Evolutionary conservation across 2,113 vertebrate species (phyloP).

Genomic region (Empidonax traillii): DNA sequence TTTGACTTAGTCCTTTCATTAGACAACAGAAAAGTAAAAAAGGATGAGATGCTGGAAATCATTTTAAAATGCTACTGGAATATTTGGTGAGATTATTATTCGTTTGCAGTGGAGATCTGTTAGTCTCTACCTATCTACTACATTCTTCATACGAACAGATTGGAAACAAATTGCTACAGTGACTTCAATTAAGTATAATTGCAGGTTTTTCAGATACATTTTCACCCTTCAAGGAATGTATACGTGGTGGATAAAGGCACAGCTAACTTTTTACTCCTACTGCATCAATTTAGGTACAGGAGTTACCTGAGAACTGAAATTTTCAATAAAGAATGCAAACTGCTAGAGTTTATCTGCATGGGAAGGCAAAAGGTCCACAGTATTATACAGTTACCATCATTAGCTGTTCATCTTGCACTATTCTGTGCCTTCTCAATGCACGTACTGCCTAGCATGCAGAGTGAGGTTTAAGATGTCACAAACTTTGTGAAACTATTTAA

Average conservation of each 20-base stretch:
- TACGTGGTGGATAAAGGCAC: background rate
- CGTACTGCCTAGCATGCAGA: background rate
- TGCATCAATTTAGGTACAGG: background rate
- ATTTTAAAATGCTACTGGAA: background rate
- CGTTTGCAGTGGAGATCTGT: background rate
- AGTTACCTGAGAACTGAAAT: background rate
- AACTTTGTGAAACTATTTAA: background rate
- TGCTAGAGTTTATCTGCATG: background rate
- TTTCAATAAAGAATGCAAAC: background rate
- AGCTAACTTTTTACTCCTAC: background rate
- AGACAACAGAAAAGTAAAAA: background rate
- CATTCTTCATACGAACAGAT: background rate
- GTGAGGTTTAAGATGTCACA: background rate
- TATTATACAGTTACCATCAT: background rate
- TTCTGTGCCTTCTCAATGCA: background rate
- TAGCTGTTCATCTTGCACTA: background rate
- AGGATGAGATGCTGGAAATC: background rate
- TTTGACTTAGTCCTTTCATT: background rate
- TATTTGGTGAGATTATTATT: background rate
- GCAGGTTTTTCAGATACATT: background rate
- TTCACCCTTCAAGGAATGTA: background rate
- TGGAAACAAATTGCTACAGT: background rate
- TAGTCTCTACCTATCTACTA: background rate
- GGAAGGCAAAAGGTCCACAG: background rate
- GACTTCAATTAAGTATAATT: background rate